Conservation (phyloP, 2,113 vertebrate species). For the Rhadina sibilatrix region DNA sequence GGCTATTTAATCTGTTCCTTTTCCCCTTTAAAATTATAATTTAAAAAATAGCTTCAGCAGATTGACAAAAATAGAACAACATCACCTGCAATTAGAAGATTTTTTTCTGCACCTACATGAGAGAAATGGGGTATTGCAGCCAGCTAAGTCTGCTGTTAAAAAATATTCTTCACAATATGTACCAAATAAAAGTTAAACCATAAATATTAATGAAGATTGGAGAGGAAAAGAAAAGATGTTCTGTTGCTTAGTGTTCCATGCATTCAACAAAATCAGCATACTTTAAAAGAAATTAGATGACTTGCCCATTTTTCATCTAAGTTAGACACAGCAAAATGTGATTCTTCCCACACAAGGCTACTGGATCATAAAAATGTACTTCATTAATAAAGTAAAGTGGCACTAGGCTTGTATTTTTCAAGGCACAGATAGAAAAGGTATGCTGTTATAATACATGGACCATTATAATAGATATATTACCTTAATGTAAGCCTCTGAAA, state of each 20-base stretch:
- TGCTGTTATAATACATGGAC: conserved; percentile 35
- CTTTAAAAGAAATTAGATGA: conserved; percentile 25
- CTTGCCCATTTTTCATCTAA: conserved; percentile 21
- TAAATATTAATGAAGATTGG: conserved; percentile 52
- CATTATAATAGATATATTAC: conserved; percentile 49
- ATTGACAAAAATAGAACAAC: background rate
- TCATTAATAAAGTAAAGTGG: conserved; percentile 58
- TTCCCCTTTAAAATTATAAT: background rate
- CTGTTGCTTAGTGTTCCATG: conserved; percentile 24
- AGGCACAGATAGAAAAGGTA: conserved; percentile 34
- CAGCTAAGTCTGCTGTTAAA: conserved; percentile 17
- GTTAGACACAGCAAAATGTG: conserved; percentile 38
- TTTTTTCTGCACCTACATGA: conserved; percentile 6
- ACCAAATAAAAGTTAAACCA: conserved; percentile 46
- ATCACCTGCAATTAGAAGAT: conserved; percentile 35
- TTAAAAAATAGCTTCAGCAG: background rate
- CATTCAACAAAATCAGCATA: conserved; percentile 31
- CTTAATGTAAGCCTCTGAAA: conserved; percentile 51
- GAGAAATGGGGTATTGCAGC: background rate
- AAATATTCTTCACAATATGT: conserved; percentile 36
- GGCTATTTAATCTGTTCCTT: background rate
- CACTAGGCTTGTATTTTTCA: conserved; percentile 42
- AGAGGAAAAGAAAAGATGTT: conserved; percentile 21
- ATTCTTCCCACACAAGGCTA: conserved; percentile 54
- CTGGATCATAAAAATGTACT: conserved; percentile 51